Base-by-base conservation (phyloP, 1,140 invertebrate species). In the Archegozetes longisetosus region DNA sequence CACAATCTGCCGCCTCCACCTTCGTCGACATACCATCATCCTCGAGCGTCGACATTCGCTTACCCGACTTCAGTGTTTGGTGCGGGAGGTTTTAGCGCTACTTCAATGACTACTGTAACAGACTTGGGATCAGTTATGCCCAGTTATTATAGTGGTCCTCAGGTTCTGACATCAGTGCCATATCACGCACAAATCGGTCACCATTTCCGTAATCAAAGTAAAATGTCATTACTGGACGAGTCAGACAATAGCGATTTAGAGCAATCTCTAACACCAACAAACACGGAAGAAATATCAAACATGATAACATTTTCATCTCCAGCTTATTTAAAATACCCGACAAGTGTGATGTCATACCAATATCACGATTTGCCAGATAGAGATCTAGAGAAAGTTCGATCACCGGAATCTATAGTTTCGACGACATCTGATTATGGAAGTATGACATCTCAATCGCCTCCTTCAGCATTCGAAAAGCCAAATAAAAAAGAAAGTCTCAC, bases 241-340 rank as follows among this genome's bases (percentile, higher is more conserved):
- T n/a, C 27, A 22, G 53, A 53, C 3, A 52, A 54, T 12, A 47
- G 23, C 14, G 62, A 63, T 25, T 49, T 64, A 28, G 64, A 63
- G 22, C 60, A 64, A 17, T 57, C 58, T 3, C 32, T 65, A 9
- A 65, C 62, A 14, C 63, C 66, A 4, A 62, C 61, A 1, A 63
- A 62, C 53, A 66, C 62, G 2, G 64, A 65, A 40, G 65, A 66
- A 40, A 62, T 66, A 9, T 63, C 64, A 4, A 51, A 63, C 17
- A 61, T 65, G 57, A 66, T 66, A 3, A 61, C 64, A 26, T 25
- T 55, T n/a, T n/a, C 23, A 52, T 24, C 14, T 4, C 51, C 22
- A 24, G 27, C 26, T 32, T 29, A 55, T 29, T 28, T 28, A 28
- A 25, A 55, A 29, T 27, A 29, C 27, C 20, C 26, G 27, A 17